A percentile compares a stretch with the other conserved stretches of the same genome.
Conservation (phyloP, 2,113 vertebrate species). For the Megaleporinus macrocephalus region DNA sequence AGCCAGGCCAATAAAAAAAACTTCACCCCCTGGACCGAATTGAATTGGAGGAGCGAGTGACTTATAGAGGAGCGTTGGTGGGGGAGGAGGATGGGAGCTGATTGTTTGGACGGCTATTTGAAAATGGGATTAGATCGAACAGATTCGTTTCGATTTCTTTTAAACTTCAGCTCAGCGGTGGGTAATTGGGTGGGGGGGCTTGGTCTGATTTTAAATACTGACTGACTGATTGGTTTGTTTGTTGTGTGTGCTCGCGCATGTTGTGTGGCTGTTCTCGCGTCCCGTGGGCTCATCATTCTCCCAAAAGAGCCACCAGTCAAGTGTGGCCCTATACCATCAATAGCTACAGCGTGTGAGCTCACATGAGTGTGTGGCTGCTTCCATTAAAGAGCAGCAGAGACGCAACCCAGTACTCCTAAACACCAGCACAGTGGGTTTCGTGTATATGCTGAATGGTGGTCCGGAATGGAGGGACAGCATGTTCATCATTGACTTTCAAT, state of each 20-base stretch:
- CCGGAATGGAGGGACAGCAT: too few species aligned
- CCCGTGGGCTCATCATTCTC: background rate
- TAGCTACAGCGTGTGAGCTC: background rate
- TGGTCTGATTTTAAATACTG: conserved; percentile 12
- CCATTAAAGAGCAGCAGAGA: conserved; percentile 16
- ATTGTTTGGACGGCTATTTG: conserved; percentile 11
- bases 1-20: conserved; percentile 1
- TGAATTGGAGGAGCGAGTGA: conserved; percentile 8
- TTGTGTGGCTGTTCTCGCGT: background rate
- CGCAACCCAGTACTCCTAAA: too few species aligned
- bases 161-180: background rate
- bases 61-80: background rate
- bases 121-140: background rate
- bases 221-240: conserved; percentile 6
- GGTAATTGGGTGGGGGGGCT: conserved; percentile 26
- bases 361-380: background rate
- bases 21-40: background rate
- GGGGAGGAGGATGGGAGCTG: background rate
- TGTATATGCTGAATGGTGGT: too few species aligned
- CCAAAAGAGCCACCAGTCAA: background rate
- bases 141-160: conserved; percentile 11
- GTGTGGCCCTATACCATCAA: background rate
- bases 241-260: background rate
- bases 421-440: too few species aligned
- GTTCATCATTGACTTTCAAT: too few species aligned